phyloP scores from a whole-genome alignment of 2,797 vertebrate species.

The Phrynocephalus vlangalii region DNA sequence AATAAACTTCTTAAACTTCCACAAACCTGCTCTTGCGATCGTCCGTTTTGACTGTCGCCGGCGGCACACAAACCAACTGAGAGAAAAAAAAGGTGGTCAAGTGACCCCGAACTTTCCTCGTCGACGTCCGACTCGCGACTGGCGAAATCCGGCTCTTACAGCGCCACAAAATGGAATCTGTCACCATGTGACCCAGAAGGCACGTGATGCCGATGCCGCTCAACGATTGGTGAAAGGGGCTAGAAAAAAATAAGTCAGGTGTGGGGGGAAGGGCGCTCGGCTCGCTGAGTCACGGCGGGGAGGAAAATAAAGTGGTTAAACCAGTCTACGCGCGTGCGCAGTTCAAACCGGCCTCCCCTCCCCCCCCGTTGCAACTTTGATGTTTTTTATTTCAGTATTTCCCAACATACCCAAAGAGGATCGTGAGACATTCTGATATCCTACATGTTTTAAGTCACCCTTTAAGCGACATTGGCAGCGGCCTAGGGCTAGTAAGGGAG shows the following conservation, averaged over 20 bases:
- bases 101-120: rapidly evolving
- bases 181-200: not conserved
- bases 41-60: not conserved
- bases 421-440: too few species aligned
- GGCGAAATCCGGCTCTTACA: not conserved
- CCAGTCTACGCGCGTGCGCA: not conserved
- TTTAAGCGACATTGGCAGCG: not conserved
- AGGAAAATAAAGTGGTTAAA: too few species aligned
- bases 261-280: not conserved
- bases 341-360: rapidly evolving
- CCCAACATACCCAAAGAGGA: too few species aligned
- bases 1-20: not conserved
- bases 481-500: not conserved
- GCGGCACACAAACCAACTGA: not conserved
- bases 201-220: not conserved
- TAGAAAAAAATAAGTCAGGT: not conserved
- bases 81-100: too few species aligned
- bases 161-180: constrained; percentile 62
- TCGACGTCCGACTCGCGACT: constrained; percentile 18
- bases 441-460: too few species aligned
- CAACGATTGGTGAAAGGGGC: constrained; percentile 45
- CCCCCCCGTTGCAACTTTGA: too few species aligned
- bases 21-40: constrained; percentile 46
- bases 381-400: not conserved
- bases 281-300: not conserved